Evolutionary conservation across 2,113 vertebrate species (phyloP).

Genomic region (Malurus elegans): DNA sequence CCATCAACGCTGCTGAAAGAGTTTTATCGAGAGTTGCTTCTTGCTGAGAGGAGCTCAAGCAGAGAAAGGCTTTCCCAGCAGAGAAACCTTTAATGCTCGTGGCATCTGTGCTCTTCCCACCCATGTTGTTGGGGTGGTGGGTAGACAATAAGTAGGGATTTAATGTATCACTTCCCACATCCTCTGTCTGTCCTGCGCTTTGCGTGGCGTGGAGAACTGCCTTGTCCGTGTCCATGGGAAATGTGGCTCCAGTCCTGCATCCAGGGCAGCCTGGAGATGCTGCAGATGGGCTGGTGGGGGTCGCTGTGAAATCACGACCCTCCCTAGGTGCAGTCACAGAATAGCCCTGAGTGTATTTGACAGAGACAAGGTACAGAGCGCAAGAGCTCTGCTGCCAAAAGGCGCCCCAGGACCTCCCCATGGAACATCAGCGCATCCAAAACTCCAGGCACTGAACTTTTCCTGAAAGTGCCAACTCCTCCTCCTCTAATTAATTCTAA

Average conservation of each 20-base stretch:
- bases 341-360: not conserved
- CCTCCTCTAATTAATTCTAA: not conserved
- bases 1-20: not conserved
- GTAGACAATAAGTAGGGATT: not conserved
- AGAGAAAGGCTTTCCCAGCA: not conserved
- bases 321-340: not conserved
- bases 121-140: not conserved
- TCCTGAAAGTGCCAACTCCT: not conserved
- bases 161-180: not conserved
- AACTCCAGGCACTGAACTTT: not conserved
- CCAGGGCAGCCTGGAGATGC: too few relatives aligned
- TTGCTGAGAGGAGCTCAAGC: slow-evolving; percentile 6
- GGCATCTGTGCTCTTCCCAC: not conserved
- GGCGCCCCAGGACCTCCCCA: not conserved
- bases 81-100: not conserved
- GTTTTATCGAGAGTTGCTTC: not conserved
- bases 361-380: not conserved
- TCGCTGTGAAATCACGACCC: not conserved
- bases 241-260: not conserved
- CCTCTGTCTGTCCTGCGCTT: not conserved
- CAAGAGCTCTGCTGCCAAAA: not conserved
- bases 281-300: not conserved
- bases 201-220: not conserved
- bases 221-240: not conserved
- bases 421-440: accelerated